phyloP scores from a whole-genome alignment of 1,140 invertebrate species.

The Drosophila sp. region DNA sequence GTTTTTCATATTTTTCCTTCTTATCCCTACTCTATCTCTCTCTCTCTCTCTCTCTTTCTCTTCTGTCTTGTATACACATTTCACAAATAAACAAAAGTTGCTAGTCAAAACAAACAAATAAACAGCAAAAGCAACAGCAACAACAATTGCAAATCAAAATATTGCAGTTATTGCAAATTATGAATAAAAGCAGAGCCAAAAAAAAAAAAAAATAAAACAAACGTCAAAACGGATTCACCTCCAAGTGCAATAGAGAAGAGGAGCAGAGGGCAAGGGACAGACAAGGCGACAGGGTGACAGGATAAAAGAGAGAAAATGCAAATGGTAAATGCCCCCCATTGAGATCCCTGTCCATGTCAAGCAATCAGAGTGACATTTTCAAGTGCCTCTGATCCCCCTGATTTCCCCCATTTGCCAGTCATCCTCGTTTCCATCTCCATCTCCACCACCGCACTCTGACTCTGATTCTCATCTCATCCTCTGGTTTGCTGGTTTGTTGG shows the following conservation, averaged over 20 bases:
- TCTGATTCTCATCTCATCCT: no score
- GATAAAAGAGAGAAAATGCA: slow-evolving; percentile 8
- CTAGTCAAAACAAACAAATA: slow-evolving; percentile 46
- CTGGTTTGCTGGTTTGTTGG: neutral
- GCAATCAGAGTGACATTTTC: slow-evolving; percentile 47
- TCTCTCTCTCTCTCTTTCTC: slow-evolving; percentile 5
- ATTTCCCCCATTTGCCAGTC: slow-evolving; percentile 19
- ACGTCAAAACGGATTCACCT: neutral
- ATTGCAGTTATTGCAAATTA: slow-evolving; percentile 51
- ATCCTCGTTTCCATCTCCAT: slow-evolving; percentile 34
- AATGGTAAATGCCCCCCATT: slow-evolving; percentile 8
- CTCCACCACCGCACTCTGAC: neutral
- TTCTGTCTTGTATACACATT: neutral
- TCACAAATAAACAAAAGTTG: slow-evolving; percentile 44
- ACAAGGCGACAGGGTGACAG: slow-evolving; percentile 3
- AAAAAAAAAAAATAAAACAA: neutral
- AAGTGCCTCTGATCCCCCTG: slow-evolving; percentile 32
- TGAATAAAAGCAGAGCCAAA: slow-evolving; percentile 46
- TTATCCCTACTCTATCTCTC: neutral
- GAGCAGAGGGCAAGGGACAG: neutral
- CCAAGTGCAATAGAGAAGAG: neutral
- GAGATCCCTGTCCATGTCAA: slow-evolving; percentile 11
- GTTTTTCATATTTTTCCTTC: neutral
- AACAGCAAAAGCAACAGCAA: slow-evolving; percentile 17
- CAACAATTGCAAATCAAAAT: slow-evolving; percentile 18